Base-by-base conservation (phyloP, 1,140 invertebrate species). In the Platyura marginata region DNA sequence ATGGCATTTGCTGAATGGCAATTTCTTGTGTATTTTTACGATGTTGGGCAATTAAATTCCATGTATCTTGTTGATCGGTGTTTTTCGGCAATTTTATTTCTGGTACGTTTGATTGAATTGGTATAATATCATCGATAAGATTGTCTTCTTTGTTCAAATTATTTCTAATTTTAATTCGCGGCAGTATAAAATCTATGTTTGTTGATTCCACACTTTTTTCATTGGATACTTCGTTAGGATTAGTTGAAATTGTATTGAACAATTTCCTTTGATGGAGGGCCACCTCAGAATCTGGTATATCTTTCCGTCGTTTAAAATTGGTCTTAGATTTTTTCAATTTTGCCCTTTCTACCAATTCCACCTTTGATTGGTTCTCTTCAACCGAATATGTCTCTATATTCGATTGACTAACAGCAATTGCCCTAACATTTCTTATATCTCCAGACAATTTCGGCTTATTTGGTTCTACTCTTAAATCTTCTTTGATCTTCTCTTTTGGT, bases 31-130 rank as follows among this genome's bases (percentile, higher is more conserved):
- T 36, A 6, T 9, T 36, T 36, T n/a, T 6, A 40, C 64, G 52
- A 39, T 67, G 65, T 33, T 62, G 48, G 0, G 61, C 55, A 42
- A 67, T 56, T 40, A 66, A 46, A 38, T 65, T 63, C 65, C 65
- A 67, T 18, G 34, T 18, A 18, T 36, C 34, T 9, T 36, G 6
- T 13, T 29, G 6, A 13, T 29, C 25, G 13, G 25, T 6, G 6
- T 6, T 8, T 8, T 13, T 29, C 13, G 25, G 25, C 13, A 13
- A 8, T 29, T 29, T 29, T 8, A 8, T 13, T 8, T 8, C 15
- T 36, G 34, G 6, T 6, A 8, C 25, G 25, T 13, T 29, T 13
- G 25, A 13, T 6, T 6, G 13, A 29, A 13, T 8, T 29, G 25
- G 25, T 29, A 13, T 8, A 6, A 13, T 8, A 8, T 8, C 25